Percentiles rank a stretch among this genome's conserved stretches.
Conservation (phyloP, 2,888 invertebrate species). For the Temnothorax rugatulus region DNA sequence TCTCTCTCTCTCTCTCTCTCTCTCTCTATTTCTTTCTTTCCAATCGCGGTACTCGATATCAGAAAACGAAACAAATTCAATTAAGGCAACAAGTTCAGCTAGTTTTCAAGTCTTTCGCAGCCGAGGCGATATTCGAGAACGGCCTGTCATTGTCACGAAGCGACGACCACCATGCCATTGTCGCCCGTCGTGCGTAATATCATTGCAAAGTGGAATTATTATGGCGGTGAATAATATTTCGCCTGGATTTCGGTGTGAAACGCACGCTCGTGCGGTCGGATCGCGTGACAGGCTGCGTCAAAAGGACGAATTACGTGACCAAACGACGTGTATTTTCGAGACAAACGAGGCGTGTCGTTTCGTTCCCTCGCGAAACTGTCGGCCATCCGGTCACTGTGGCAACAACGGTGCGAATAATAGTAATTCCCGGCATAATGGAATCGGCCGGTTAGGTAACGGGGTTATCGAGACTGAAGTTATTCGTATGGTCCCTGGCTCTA, state of each 20-base stretch:
- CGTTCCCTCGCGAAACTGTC: constrained; percentile 60
- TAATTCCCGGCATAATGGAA: constrained; percentile 67
- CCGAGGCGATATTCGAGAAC: constrained; percentile 28
- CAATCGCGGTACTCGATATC: not conserved
- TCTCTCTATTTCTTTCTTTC: not conserved
- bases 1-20: not conserved
- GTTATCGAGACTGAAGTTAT: constrained; percentile 55
- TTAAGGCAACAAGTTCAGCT: not conserved
- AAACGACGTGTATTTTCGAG: constrained; percentile 68
- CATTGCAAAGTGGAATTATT: constrained; percentile 61
- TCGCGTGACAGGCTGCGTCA: constrained; percentile 74
- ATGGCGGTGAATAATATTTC: constrained; percentile 69
- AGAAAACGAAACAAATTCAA: not conserved
- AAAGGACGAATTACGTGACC: constrained; percentile 74
- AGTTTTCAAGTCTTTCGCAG: constrained; percentile 16
- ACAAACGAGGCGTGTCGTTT: constrained; percentile 66
- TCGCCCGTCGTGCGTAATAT: constrained; percentile 45
- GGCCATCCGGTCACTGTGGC: constrained; percentile 56
- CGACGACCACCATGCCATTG: constrained; percentile 47
- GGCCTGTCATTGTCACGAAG: constrained; percentile 54
- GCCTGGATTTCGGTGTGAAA: constrained; percentile 48
- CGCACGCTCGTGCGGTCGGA: constrained; percentile 66
- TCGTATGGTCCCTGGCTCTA: constrained; percentile 5
- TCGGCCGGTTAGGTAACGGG: constrained; percentile 57
- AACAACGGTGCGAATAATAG: constrained; percentile 64